Percentiles rank a stretch among this genome's conserved stretches.
Evolutionary conservation across 2,113 vertebrate genomes (phyloP).

Genomic region (Butastur rufipennis): DNA sequence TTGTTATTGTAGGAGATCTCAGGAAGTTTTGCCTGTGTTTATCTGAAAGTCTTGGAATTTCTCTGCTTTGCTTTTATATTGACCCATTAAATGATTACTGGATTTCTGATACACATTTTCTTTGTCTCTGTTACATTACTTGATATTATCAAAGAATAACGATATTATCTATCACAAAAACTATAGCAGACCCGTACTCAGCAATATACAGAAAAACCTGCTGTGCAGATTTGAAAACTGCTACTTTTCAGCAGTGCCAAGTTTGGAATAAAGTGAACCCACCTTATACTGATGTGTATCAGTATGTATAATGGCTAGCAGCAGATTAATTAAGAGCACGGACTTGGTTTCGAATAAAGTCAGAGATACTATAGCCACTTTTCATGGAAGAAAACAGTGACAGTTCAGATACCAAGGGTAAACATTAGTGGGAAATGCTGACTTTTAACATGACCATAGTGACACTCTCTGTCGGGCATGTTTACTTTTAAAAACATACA

Average conservation of each 20-base stretch:
- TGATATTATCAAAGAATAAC: not conserved
- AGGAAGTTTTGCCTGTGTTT: not conserved
- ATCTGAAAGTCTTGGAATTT: not conserved
- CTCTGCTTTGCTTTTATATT: not conserved
- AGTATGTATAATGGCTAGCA: not conserved
- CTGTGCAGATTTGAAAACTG: not conserved
- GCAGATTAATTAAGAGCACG: not conserved
- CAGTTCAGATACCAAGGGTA: not conserved
- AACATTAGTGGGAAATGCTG: not conserved
- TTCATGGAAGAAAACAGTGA: not conserved
- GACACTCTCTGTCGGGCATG: not conserved
- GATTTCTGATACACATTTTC: not conserved
- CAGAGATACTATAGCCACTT: not conserved
- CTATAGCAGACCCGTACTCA: fast-evolving
- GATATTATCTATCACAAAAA: not conserved
- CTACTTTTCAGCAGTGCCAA: not conserved
- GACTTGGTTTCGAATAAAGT: not conserved
- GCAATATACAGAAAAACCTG: not conserved
- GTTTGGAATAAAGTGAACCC: not conserved
- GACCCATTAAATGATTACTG: not conserved
- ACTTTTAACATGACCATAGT: not conserved
- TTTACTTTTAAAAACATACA: not conserved
- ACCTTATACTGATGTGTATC: not conserved
- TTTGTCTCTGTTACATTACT: not conserved
- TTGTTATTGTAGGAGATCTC: not conserved